Percentiles rank a stretch among this genome's conserved stretches.
Evolutionary conservation across 2,113 vertebrate species (phyloP).

Genomic region (Apodemus sylvaticus): DNA sequence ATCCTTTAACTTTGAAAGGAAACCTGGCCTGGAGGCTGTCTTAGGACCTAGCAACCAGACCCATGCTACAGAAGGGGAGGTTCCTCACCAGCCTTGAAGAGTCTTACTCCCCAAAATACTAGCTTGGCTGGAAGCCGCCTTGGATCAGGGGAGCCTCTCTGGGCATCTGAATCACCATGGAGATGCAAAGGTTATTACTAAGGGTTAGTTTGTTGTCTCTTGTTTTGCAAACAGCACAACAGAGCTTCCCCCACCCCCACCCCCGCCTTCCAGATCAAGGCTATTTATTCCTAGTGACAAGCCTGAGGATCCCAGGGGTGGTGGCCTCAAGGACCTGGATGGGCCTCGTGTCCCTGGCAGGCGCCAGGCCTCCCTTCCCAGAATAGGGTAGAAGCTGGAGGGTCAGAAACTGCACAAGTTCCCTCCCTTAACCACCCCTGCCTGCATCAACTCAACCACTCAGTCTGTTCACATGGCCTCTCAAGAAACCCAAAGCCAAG

Average conservation of each 20-base stretch:
- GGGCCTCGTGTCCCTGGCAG: conserved; percentile 69
- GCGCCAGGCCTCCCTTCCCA: conserved; percentile 20
- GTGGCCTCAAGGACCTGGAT: conserved; percentile 67
- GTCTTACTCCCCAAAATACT: neutral
- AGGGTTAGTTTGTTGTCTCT: conserved; percentile 68
- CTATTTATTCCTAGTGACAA: conserved; percentile 82
- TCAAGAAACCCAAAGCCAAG: conserved; percentile 47
- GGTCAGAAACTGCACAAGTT: neutral
- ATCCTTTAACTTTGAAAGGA: conserved; percentile 38
- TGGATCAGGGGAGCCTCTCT: neutral
- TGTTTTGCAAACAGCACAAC: conserved; percentile 72
- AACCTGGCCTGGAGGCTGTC: neutral
- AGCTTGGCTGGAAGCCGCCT: neutral
- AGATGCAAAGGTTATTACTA: conserved; percentile 64
- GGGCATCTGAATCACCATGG: conserved; percentile 12
- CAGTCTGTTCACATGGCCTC: neutral
- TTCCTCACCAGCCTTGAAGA: neutral
- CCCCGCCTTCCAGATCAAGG: neutral
- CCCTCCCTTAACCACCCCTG: neutral
- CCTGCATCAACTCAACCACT: neutral
- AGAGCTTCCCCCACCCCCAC: neutral
- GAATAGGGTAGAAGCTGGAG: conserved; percentile 51
- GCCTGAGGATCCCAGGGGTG: conserved; percentile 65
- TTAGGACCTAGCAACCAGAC: neutral
- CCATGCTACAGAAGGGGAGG: neutral